Percentiles rank a stretch among this genome's conserved stretches.
Conservation (phyloP, 2,888 invertebrate genomes). For the Exephanes ischioxanthus region DNA sequence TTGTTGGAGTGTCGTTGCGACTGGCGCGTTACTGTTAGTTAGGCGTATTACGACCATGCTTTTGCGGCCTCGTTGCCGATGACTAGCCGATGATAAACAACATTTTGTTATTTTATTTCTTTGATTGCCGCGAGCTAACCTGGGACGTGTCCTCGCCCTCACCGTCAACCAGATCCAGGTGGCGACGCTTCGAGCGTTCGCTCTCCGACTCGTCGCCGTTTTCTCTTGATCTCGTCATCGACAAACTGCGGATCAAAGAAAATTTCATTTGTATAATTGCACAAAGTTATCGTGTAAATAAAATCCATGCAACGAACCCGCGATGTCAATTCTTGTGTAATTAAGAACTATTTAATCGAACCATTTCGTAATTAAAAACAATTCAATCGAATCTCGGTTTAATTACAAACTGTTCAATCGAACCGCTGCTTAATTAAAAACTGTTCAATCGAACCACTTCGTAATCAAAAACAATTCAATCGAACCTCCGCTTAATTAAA, state of each 20-base stretch:
- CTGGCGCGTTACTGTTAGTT: conserved; percentile 69
- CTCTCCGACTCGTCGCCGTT: conserved; percentile 81
- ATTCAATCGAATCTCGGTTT: too few relatives aligned
- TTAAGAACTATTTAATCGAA: too few relatives aligned
- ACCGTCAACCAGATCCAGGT: conserved; percentile 82
- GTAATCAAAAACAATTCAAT: too few relatives aligned
- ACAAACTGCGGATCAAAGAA: conserved; percentile 75
- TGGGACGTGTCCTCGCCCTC: conserved; percentile 84
- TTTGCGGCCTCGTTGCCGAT: conserved; percentile 36
- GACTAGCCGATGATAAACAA: conserved; percentile 20
- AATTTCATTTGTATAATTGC: background rate
- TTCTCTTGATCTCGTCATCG: conserved; percentile 80
- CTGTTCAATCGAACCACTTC: too few relatives aligned
- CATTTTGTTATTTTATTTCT: conserved; percentile 73
- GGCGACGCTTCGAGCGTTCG: conserved; percentile 82
- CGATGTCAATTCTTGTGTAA: too few relatives aligned
- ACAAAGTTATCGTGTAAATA: background rate
- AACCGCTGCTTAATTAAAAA: background rate
- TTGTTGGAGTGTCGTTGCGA: conserved; percentile 38
- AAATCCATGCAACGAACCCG: background rate
- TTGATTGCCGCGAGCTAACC: conserved; percentile 82
- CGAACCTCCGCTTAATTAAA: too few relatives aligned
- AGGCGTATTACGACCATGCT: conserved; percentile 42
- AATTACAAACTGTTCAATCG: too few relatives aligned
- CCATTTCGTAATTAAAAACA: too few relatives aligned